Percentiles rank a stretch among this genome's conserved stretches.
phyloP scores from a whole-genome alignment of 2,888 invertebrate genomes.

The Oligia latruncula region DNA sequence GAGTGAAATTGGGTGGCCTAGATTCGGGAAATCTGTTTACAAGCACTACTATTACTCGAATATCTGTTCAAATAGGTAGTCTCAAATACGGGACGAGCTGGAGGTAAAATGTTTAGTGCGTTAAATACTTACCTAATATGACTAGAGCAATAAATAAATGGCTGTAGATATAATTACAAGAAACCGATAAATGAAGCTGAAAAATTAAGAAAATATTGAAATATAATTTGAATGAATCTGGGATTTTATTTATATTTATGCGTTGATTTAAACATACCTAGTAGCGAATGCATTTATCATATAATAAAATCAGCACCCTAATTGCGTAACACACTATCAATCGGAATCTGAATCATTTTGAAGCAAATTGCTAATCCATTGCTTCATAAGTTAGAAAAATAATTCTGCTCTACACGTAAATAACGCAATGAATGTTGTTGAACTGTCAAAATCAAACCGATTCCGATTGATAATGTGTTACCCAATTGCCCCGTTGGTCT shows the following conservation, averaged over 20 bases:
- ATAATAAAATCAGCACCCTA: too few species aligned
- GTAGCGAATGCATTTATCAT: too few species aligned
- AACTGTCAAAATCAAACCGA: too few species aligned
- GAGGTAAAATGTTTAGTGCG: neutral
- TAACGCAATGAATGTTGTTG: too few species aligned
- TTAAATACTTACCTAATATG: neutral
- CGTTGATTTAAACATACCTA: neutral
- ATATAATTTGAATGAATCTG: neutral
- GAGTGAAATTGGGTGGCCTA: constrained; percentile 23
- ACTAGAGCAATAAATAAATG: neutral
- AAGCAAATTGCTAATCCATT: too few species aligned
- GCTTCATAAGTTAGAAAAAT: too few species aligned
- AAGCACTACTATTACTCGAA: constrained; percentile 25
- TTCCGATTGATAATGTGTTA: too few species aligned
- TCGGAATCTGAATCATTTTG: too few species aligned
- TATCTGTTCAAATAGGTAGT: constrained; percentile 22
- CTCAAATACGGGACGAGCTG: neutral
- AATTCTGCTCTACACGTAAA: too few species aligned
- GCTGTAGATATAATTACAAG: neutral
- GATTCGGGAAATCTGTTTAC: constrained; percentile 32
- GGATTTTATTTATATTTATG: neutral
- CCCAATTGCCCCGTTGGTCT: too few species aligned
- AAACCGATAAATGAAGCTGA: neutral
- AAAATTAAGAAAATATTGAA: neutral
- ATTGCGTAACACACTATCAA: too few species aligned